A percentile compares a stretch with the other conserved stretches of the same genome.
Evolutionary conservation across 2,797 vertebrate species (phyloP).

Genomic region (Heteromormyrus szaboi): DNA sequence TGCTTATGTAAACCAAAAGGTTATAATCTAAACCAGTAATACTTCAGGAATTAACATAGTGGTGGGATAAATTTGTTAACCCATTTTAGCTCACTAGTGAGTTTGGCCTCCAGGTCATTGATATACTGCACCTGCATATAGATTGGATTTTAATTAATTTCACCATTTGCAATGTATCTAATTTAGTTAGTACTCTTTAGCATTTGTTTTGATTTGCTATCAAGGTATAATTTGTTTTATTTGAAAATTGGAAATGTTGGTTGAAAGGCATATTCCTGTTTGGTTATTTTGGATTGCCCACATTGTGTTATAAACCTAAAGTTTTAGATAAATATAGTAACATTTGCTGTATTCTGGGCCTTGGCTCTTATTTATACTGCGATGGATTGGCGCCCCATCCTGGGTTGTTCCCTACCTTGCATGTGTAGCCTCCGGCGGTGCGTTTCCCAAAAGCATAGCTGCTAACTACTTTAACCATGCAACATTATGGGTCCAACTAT

Average conservation of each 20-base stretch:
- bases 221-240: neutral
- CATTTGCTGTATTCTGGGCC: neutral
- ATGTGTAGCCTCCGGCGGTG: too few species aligned
- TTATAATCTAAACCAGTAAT: neutral
- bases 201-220: neutral
- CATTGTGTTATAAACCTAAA: neutral
- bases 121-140: neutral
- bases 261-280: neutral
- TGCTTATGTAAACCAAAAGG: neutral
- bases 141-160: neutral
- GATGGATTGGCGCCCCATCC: neutral
- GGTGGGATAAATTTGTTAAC: neutral
- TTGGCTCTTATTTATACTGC: neutral
- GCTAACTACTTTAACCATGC: too few species aligned
- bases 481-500: too few species aligned
- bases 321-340: neutral
- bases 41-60: neutral
- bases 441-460: too few species aligned
- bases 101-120: neutral
- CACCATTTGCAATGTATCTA: neutral
- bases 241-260: neutral
- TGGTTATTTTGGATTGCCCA: neutral
- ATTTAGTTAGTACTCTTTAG: neutral
- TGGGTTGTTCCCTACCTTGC: neutral
- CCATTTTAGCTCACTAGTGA: neutral